phyloP scores from a whole-genome alignment of 2,888 invertebrate genomes.

The Cephonodes hylas region DNA sequence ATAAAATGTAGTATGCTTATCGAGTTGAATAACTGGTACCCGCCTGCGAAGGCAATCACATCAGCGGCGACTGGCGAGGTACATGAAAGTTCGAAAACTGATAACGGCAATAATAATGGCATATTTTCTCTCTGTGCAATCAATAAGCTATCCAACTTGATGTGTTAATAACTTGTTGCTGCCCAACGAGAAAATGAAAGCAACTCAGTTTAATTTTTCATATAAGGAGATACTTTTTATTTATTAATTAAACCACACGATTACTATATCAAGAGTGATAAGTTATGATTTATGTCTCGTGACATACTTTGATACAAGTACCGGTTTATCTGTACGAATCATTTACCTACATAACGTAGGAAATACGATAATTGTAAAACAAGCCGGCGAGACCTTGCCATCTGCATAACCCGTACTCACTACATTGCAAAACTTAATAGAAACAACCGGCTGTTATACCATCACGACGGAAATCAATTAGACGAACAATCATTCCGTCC shows the following conservation, averaged over 20 bases:
- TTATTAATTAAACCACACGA: not conserved
- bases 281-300: not conserved
- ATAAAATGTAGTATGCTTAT: not conserved
- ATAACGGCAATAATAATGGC: not conserved
- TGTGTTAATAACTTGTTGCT: not conserved
- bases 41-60: not conserved
- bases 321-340: not conserved
- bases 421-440: not conserved
- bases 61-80: too few species aligned
- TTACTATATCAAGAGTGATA: not conserved
- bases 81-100: not conserved
- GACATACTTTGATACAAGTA: not conserved
- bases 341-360: not conserved
- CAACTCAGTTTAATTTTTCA: not conserved
- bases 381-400: not conserved
- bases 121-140: not conserved
- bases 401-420: not conserved
- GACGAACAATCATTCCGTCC: not conserved
- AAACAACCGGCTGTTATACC: not conserved
- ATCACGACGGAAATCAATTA: not conserved
- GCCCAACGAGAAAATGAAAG: not conserved
- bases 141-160: not conserved
- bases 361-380: conserved; percentile 5
- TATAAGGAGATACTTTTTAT: not conserved
- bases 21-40: too few species aligned